Evolutionary conservation across 1,140 invertebrate species (phyloP), one percentile per base, ranked within the genome.

Genomic region (Aphelenchoides fujianensis): DNA sequence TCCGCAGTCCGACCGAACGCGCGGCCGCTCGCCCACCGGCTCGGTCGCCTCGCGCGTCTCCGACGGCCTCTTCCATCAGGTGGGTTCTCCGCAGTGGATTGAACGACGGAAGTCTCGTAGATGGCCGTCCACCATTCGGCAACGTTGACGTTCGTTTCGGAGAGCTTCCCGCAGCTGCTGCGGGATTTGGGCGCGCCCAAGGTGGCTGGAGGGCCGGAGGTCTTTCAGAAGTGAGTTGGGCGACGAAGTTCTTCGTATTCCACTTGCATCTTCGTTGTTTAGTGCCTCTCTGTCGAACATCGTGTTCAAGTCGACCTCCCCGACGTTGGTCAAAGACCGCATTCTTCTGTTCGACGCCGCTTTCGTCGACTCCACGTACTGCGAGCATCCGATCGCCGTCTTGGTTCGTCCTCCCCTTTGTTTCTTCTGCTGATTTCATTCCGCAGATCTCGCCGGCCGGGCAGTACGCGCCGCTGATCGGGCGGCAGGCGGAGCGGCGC

Each of bases 381-480:
- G 19, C 5, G 69, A 70, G n/a, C 32, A 72, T 55, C 36, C 69
- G 27, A 55, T 72, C 59, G 71, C 53, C 16, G 70, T 72, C 36
- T 41, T 71, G 67, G 69, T 69, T 41, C 68, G 69, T 53, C 30
- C 7, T 1, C n/a, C n/a, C 3, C 36, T 41, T 71, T 37, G 69
- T 69, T 41, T 70, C 52, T 53, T 28, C 7, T 1, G 16, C 19
- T 0, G 5, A 63, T 3, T 63, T 0, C 27, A 69, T 12, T n/a
- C 52, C 1, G 68, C 36, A 75, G 73, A 71, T 77, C 32, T 64
- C 69, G 9, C 73, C 75, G 35, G 70, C 74, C 35, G 70, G 68
- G 19, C 72, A 74, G 66, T 77, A 77, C 52, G 73, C 75, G 36
- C 75, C 75, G 27, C 62, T 77, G 0, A 69, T 77, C 69, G 70